Base-by-base conservation (phyloP, 2,888 invertebrate species). In the Slavum lentiscoides region DNA sequence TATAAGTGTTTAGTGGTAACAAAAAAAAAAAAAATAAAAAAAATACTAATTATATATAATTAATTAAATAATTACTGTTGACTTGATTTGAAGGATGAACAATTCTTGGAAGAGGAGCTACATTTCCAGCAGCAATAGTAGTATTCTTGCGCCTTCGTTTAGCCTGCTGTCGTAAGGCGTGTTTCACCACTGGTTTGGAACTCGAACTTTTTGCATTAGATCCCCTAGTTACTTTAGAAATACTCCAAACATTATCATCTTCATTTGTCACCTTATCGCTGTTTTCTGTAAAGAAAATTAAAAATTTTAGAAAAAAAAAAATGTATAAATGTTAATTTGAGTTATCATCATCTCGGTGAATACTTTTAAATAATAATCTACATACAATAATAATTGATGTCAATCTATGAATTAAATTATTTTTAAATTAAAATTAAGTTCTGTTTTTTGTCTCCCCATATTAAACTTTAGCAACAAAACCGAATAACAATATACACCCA, bases 101-200 rank as follows among this genome's bases (percentile, higher is more conserved):
- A 84, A 94, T 93, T 85, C 94, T 89, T 82, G 94, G 90, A 88
- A 84, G 89, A 86, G 87, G 91, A 87, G 89, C 89, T 87, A 87
- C 91, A 87, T 84, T 84, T 17, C 89, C 90, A 23, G 91, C 88
- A 39, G 91, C 90, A 83, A 91, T 90, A 53, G 90, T 90, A 67
- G 92, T 93, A 87, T 94, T 94, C 88, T 94, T 94, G 86, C 92
- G 90, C 85, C 93, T 89, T 84, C 93, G 88, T 86, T 93, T 93
- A 49, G 93, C 93, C 87, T 91, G 91, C 86, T 91, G 91, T 84
- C 92, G 90, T 83, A 93, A 89, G 81, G 93, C 93, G 88, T 93
- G 93, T 87, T 93, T 93, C 83, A 90, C 89, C n/a, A 89, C 89
- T 86, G 91, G 92, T 85, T 91, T 90, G 84, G 90, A 91, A 85